Evolutionary conservation across 2,797 vertebrate species (phyloP).

Genomic region (Anguilla obscura): DNA sequence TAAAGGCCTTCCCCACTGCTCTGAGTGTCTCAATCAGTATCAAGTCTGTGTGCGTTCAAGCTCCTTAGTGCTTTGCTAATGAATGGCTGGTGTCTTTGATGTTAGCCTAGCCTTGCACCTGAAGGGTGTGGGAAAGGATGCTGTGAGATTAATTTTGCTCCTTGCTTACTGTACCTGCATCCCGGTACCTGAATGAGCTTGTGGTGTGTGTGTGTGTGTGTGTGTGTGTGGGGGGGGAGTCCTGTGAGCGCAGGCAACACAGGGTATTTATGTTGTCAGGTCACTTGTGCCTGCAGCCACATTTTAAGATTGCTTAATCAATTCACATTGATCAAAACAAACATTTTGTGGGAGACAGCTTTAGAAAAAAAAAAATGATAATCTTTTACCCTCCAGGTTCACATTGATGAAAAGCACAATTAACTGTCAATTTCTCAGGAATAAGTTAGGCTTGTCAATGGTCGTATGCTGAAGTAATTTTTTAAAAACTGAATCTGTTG

Average conservation of each 20-base stretch:
- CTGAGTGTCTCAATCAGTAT: not conserved
- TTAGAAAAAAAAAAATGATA: too few relatives aligned
- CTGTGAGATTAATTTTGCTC: not conserved
- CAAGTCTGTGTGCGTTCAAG: not conserved
- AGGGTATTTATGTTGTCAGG: not conserved
- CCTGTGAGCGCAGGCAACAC: not conserved
- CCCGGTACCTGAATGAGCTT: not conserved
- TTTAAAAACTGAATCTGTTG: not conserved
- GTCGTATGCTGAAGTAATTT: not conserved
- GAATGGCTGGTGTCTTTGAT: conserved; percentile 27
- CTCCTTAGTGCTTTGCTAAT: conserved; percentile 21
- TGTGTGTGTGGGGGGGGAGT: too few relatives aligned
- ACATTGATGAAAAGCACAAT: not conserved
- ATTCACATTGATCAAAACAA: conserved; percentile 22
- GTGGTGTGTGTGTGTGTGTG: too few relatives aligned
- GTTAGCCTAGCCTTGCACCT: conserved; percentile 11
- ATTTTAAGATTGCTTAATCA: not conserved
- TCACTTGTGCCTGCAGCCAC: not conserved
- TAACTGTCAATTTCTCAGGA: not conserved
- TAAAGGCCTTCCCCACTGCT: not conserved
- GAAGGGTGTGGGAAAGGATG: conserved; percentile 5
- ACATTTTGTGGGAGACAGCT: not conserved
- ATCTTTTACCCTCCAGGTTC: conserved; percentile 3
- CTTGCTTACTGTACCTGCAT: not conserved
- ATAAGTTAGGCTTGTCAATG: not conserved